Conservation (phyloP, 2,113 vertebrate species). For the Pteropus alecto region DNA sequence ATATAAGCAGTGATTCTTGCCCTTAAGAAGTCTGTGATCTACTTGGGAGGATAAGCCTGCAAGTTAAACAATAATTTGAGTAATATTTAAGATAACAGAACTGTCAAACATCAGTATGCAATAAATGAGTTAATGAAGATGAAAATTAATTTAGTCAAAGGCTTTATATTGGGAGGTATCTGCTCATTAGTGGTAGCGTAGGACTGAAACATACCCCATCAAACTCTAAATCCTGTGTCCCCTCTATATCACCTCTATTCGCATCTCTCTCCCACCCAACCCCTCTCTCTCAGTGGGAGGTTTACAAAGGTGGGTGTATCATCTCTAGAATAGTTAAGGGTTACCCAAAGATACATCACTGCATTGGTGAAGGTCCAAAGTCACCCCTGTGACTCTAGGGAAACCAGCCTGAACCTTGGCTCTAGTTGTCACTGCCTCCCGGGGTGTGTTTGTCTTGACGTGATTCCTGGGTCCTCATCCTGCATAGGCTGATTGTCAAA, state of each 20-base stretch:
- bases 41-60: neutral
- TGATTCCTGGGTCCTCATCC: neutral
- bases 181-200: neutral
- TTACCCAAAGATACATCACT: neutral
- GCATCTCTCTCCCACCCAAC: too few relatives aligned
- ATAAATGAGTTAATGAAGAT: neutral
- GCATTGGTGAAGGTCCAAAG: neutral
- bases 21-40: neutral
- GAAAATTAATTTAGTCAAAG: neutral
- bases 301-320: neutral
- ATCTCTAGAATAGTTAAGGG: neutral
- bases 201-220: neutral
- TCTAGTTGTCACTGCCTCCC: neutral
- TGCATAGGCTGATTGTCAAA: neutral
- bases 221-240: neutral
- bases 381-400: rapidly evolving
- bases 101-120: neutral
- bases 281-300: neutral
- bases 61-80: neutral
- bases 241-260: neutral
- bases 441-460: neutral
- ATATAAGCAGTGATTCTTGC: neutral
- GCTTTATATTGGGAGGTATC: neutral
- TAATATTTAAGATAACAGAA: neutral
- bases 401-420: neutral